Percentiles rank a stretch among this genome's conserved stretches.
phyloP scores from a whole-genome alignment of 2,888 invertebrate genomes.

The Tethea ocularis region DNA sequence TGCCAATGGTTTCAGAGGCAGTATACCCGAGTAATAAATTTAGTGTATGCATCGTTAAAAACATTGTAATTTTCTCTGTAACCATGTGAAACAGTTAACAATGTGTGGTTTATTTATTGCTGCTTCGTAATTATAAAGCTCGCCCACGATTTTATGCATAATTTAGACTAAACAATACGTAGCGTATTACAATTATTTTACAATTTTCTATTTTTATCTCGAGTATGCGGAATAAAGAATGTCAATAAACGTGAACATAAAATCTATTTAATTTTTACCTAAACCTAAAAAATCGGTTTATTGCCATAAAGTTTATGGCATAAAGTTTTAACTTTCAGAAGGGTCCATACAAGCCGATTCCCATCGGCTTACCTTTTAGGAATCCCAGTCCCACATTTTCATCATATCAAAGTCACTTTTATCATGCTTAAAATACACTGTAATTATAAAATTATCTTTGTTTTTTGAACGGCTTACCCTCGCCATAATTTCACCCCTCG shows the following conservation, averaged over 20 bases:
- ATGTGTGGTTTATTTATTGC: constrained; percentile 52
- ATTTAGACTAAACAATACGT: constrained; percentile 30
- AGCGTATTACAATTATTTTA: neutral
- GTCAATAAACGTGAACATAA: neutral
- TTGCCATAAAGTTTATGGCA: too few relatives aligned
- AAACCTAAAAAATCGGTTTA: neutral
- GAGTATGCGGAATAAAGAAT: constrained; percentile 6
- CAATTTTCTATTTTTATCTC: constrained; percentile 5
- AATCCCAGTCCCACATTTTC: too few relatives aligned
- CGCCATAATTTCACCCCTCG: too few relatives aligned
- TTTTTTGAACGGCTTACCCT: too few relatives aligned
- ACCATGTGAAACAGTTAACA: constrained; percentile 45
- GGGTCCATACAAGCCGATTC: too few relatives aligned
- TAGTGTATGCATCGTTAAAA: constrained; percentile 51
- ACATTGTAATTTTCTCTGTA: constrained; percentile 54
- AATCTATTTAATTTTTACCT: too few relatives aligned
- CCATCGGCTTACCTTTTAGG: too few relatives aligned
- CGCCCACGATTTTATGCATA: constrained; percentile 33
- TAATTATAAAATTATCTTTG: too few relatives aligned
- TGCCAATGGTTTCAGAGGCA: constrained; percentile 29
- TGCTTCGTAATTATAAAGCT: constrained; percentile 39
- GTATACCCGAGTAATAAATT: constrained; percentile 43
- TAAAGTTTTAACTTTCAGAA: too few relatives aligned
- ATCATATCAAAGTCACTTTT: too few relatives aligned
- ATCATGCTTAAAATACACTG: too few relatives aligned